Evolutionary conservation across 2,888 invertebrate genomes (phyloP).

Genomic region (Cephus runcator): DNA sequence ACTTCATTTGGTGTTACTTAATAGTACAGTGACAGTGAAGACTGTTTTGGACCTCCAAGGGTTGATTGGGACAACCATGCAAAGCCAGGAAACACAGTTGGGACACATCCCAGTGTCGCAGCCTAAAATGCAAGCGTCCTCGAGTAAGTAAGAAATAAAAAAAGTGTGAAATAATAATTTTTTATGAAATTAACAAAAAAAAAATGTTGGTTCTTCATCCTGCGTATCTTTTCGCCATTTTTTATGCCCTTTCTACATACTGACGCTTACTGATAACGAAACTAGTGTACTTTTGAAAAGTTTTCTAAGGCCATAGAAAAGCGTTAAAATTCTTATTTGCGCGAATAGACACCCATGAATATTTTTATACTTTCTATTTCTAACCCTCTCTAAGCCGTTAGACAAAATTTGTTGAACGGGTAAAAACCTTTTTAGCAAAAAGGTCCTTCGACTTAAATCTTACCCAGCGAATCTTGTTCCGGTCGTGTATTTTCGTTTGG

Average conservation of each 20-base stretch:
- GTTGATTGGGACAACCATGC: slow-evolving; percentile 35
- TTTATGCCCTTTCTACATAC: no score
- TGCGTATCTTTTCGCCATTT: background rate
- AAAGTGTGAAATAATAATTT: background rate
- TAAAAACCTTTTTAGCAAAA: background rate
- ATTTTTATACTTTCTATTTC: background rate
- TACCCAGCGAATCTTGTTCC: background rate
- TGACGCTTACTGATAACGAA: no score
- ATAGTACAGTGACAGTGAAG: slow-evolving; percentile 1
- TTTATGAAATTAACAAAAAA: background rate
- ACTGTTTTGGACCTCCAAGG: background rate
- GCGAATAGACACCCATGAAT: background rate
- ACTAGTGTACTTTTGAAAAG: background rate
- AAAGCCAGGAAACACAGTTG: slow-evolving; percentile 48
- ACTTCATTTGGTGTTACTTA: slow-evolving; percentile 1
- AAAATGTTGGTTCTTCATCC: background rate
- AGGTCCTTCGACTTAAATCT: background rate
- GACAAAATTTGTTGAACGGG: background rate
- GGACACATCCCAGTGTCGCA: slow-evolving; percentile 43
- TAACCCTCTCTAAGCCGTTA: background rate
- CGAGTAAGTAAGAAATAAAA: slow-evolving; percentile 49
- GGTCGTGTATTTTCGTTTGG: background rate
- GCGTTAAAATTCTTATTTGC: background rate
- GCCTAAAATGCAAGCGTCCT: slow-evolving; percentile 55
- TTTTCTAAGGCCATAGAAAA: background rate